Evolutionary conservation across 2,888 invertebrate species (phyloP).

Genomic region (Sylvicola fuscatus): DNA sequence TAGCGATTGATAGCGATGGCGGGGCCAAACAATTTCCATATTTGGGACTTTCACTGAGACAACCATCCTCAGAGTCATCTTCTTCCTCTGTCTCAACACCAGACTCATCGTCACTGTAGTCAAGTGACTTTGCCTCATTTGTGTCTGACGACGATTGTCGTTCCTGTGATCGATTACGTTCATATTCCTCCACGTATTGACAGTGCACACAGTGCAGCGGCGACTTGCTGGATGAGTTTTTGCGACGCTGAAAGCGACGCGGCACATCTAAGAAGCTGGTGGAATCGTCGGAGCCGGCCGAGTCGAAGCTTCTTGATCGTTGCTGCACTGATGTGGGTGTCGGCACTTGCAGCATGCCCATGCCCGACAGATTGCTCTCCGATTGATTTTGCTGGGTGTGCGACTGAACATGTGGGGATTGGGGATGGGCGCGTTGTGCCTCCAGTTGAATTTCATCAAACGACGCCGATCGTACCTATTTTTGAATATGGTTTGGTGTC

Average conservation of each 20-base stretch:
- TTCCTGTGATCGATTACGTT: conserved; percentile 29
- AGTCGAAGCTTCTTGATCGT: conserved; percentile 64
- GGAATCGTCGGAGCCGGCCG: conserved; percentile 46
- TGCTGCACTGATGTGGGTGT: conserved; percentile 33
- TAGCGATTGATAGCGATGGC: conserved; percentile 10
- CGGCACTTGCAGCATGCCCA: conserved; percentile 39
- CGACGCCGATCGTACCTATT: conserved; percentile 61
- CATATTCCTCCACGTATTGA: conserved; percentile 53
- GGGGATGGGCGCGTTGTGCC: conserved; percentile 33
- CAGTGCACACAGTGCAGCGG: conserved; percentile 57
- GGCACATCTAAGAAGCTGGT: conserved; percentile 36
- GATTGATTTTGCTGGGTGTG: conserved; percentile 9
- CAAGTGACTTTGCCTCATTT: conserved; percentile 22
- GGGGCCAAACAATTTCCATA: conserved; percentile 27
- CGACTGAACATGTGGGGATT: conserved; percentile 7
- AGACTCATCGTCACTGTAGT: conserved; percentile 30
- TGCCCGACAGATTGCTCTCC: conserved; percentile 3
- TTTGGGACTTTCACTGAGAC: conserved; percentile 24
- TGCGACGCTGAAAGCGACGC: conserved; percentile 38
- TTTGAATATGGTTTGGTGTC: neutral
- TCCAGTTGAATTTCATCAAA: conserved; percentile 78
- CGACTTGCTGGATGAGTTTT: conserved; percentile 41
- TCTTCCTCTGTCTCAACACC: conserved; percentile 24
- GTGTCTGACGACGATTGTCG: conserved; percentile 20
- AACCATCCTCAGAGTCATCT: conserved; percentile 20